Evolutionary conservation across 2,888 invertebrate species (phyloP).

Genomic region (Trichogramma evanescens): DNA sequence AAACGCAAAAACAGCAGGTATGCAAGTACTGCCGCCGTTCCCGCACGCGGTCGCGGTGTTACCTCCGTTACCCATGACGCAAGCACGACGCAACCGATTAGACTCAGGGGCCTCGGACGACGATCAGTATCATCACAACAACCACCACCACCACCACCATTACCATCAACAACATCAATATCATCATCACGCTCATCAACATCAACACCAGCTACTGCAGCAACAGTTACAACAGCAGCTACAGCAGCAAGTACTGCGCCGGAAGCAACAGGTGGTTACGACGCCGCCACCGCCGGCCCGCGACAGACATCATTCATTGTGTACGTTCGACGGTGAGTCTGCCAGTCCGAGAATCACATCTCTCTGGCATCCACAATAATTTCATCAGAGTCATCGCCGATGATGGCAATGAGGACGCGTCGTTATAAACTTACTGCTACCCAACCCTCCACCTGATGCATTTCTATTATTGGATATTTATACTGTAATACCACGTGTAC

Average conservation of each 20-base stretch:
- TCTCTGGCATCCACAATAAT: too few species aligned
- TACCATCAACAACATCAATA: slow-evolving; percentile 1
- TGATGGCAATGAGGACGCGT: too few species aligned
- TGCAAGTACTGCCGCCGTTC: slow-evolving; percentile 46
- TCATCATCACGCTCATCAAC: slow-evolving; percentile 3
- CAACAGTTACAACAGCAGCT: neutral
- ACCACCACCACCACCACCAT: slow-evolving; percentile 29
- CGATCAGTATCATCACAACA: slow-evolving; percentile 39
- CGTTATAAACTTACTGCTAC: neutral
- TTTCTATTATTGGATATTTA: neutral
- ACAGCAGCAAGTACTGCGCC: neutral
- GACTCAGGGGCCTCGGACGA: slow-evolving; percentile 25
- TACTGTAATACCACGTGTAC: neutral
- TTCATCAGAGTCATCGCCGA: too few species aligned
- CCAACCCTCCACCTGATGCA: neutral
- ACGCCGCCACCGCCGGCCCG: neutral
- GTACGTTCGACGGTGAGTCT: slow-evolving; percentile 20
- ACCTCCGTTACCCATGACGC: slow-evolving; percentile 49
- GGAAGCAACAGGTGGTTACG: neutral
- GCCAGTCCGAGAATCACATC: too few species aligned
- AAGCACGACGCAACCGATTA: neutral
- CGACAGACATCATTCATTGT: slow-evolving; percentile 5
- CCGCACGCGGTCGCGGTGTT: slow-evolving; percentile 58
- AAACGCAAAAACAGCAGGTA: too few species aligned
- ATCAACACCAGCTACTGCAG: slow-evolving; percentile 3